Evolutionary conservation across 2,888 invertebrate genomes (phyloP).

Genomic region (Oxytorus armatus): DNA sequence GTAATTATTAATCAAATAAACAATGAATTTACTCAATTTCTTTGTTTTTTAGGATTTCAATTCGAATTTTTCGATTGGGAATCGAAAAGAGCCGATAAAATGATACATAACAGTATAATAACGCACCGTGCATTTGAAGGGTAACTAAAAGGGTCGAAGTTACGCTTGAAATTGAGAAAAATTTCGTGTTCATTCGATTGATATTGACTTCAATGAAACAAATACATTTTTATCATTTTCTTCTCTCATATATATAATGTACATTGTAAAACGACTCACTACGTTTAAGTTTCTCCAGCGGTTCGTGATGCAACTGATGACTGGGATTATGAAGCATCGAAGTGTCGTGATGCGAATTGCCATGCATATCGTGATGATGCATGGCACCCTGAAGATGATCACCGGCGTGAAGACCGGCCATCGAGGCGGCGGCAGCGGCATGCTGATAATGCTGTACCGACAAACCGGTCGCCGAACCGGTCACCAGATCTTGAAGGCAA

Average conservation of each 20-base stretch:
- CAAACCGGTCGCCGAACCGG: slow-evolving; percentile 86
- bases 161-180: too few species aligned
- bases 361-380: slow-evolving; percentile 77
- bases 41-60: too few species aligned
- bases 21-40: too few species aligned
- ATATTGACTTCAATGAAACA: too few species aligned
- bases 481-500: slow-evolving; percentile 91
- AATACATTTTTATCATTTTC: too few species aligned
- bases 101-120: too few species aligned
- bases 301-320: slow-evolving; percentile 89
- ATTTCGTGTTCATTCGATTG: too few species aligned
- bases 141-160: too few species aligned
- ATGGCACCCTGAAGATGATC: slow-evolving; percentile 84
- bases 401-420: slow-evolving; percentile 85
- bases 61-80: too few species aligned
- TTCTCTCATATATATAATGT: background rate
- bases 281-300: slow-evolving; percentile 92
- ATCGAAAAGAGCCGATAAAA: too few species aligned
- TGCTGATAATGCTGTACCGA: slow-evolving; percentile 85
- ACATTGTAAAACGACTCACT: slow-evolving; percentile 86
- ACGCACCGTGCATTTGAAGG: too few species aligned
- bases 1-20: too few species aligned
- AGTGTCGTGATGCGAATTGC: slow-evolving; percentile 85
- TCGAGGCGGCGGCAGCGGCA: slow-evolving; percentile 85
- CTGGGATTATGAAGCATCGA: slow-evolving; percentile 87